These are phyloP conservation scores for Polylopha cassiicola DNA, from an alignment of 2,888 invertebrate species.

Conservation along the genomic window DNA sequence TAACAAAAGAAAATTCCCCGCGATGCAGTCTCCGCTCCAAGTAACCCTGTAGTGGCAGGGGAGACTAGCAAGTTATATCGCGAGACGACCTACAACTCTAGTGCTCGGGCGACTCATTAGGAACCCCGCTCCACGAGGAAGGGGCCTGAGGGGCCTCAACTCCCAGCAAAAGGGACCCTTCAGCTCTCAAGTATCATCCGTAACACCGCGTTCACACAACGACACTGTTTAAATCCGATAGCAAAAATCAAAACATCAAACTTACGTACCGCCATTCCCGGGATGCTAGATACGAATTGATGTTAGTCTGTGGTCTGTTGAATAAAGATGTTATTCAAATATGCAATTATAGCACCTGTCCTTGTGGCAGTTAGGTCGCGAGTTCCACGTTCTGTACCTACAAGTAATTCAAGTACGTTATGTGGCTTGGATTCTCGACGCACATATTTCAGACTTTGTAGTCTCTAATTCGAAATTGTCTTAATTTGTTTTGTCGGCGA, in stretches of 20 bases:
- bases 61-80: slow-evolving; percentile 60
- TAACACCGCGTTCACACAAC: slow-evolving; percentile 51
- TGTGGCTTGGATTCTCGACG: slow-evolving; percentile 42
- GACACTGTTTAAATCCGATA: slow-evolving; percentile 36
- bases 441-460: slow-evolving; percentile 61
- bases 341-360: slow-evolving; percentile 34
- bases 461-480: slow-evolving; percentile 69
- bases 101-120: slow-evolving; percentile 76
- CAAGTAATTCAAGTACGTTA: slow-evolving; percentile 42
- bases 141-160: slow-evolving; percentile 63
- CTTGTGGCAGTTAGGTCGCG: slow-evolving; percentile 39
- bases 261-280: slow-evolving; percentile 23
- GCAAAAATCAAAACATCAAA: slow-evolving; percentile 23
- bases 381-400: slow-evolving; percentile 30
- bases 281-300: slow-evolving; percentile 23
- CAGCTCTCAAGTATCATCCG: slow-evolving; percentile 59
- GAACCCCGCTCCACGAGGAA: slow-evolving; percentile 51
- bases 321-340: slow-evolving; percentile 22
- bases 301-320: slow-evolving; percentile 32
- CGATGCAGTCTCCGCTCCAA: slow-evolving; percentile 54
- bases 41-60: slow-evolving; percentile 59
- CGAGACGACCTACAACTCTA: slow-evolving; percentile 72
- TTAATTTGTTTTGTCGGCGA: slow-evolving; percentile 64
- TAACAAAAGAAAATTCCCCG: slow-evolving; percentile 61
- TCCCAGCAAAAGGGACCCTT: slow-evolving; percentile 63